Evolutionary conservation across 2,113 vertebrate species (phyloP), one percentile per base, ranked within the genome.

Genomic region (Pimephales promelas): DNA sequence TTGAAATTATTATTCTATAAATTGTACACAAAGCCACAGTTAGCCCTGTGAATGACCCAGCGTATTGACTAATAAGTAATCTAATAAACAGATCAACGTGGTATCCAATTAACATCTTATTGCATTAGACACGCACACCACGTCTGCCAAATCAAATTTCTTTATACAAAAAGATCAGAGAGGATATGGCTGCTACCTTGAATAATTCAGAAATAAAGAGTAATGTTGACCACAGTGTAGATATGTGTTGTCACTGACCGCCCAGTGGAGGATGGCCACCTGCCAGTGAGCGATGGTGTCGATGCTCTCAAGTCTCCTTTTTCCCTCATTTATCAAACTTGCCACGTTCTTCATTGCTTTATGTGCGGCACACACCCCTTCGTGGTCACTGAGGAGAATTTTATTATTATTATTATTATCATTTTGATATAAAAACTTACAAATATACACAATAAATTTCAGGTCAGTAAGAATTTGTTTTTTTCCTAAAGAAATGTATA

Each of bases 251-350:
- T 22, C 71, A 47, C 93, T 95, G 84, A 99, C 98, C 97, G 97
- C 97, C 98, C 98, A 99, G 88, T 93, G 96, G 0, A 98, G 94
- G 0, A 99, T 97, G 90, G 96, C 94, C n/a, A 97, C 95, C 91
- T 99, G 97, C 98, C 98, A 99, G 77, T 95, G 94, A 2, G 98
- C 98, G 11, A 99, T 99, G 92, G 98, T 96, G 91, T 98, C 97
- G 31, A 99, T 92, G 86, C 96, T 99, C 90, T 99, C 98, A 56
- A 98, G 89, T 71, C 96, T 95, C 83, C 98, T 94, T 86, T 99
- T 99, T 49, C 96, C 95, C 91, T 99, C 98, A 0, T 99, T 99
- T 88, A 99, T 99, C 83, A 99, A 90, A 89, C 97, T 97, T 0
- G 98, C 97, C 3, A 99, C 98, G 0, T 99, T 98, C 94, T 97